Conservation (phyloP, 2,888 invertebrate species). For the Oxystoma pomonae region DNA sequence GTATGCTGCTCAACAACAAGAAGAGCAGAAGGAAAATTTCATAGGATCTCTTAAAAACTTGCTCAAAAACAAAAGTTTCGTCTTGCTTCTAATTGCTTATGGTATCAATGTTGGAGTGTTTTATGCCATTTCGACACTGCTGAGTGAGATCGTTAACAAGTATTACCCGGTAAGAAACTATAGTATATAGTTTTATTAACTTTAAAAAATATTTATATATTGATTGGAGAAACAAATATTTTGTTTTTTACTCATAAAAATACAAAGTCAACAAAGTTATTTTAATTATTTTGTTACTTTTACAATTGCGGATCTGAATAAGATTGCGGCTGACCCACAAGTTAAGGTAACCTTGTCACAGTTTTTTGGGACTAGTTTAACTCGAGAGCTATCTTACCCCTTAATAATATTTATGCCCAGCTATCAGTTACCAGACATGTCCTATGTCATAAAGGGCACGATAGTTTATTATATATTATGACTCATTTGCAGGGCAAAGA, state of each 20-base stretch:
- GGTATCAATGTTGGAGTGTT: constrained; percentile 95
- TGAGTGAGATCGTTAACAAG: constrained; percentile 80
- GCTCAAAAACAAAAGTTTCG: constrained; percentile 73
- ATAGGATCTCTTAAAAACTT: constrained; percentile 70
- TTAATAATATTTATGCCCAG: too few species aligned
- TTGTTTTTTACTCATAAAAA: too few species aligned
- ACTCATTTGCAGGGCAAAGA: constrained; percentile 53
- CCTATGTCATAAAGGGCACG: too few species aligned
- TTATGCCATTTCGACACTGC: constrained; percentile 93
- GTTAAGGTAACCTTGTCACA: too few species aligned
- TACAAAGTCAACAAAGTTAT: too few species aligned
- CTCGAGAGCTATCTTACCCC: too few species aligned
- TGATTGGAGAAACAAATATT: background rate
- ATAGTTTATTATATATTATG: background rate
- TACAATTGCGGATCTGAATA: too few species aligned
- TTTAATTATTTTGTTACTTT: too few species aligned
- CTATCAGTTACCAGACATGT: too few species aligned
- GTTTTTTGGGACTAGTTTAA: too few species aligned
- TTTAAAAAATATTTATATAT: background rate
- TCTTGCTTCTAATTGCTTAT: constrained; percentile 79
- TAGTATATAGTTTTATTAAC: background rate
- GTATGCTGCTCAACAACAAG: constrained; percentile 66
- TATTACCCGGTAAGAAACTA: constrained; percentile 76
- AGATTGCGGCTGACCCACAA: too few species aligned
- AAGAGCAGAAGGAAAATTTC: constrained; percentile 58